phyloP scores from a whole-genome alignment of 2,888 invertebrate species.

The Pammene fasciana region DNA sequence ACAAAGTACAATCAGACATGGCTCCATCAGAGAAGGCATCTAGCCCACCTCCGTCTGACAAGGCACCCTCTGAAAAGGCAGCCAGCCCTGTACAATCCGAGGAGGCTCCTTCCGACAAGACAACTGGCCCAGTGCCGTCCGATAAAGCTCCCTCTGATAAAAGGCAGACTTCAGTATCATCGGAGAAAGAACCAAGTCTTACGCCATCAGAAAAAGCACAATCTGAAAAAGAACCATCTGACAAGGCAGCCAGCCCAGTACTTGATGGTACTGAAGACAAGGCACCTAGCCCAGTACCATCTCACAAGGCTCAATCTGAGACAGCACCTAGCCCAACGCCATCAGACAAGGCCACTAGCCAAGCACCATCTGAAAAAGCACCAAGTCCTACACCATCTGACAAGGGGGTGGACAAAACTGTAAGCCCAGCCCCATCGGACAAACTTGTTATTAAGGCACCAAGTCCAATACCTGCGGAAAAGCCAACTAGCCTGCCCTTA shows the following conservation, averaged over 20 bases:
- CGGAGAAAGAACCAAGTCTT: constrained; percentile 36
- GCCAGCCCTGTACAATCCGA: constrained; percentile 38
- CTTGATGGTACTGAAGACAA: constrained; percentile 27
- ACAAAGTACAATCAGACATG: background rate
- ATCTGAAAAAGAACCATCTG: constrained; percentile 15
- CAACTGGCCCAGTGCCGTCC: background rate
- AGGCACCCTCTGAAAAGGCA: constrained; percentile 8
- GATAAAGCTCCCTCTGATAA: constrained; percentile 1
- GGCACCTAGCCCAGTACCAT: constrained; percentile 31
- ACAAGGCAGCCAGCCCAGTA: constrained; percentile 36
- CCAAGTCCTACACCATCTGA: background rate
- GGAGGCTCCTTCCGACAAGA: constrained; percentile 25
- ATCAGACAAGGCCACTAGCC: constrained; percentile 25
- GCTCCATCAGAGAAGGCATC: constrained; percentile 18
- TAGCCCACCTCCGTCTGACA: background rate
- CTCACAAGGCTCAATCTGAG: constrained; percentile 11
- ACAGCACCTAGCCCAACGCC: constrained; percentile 15
- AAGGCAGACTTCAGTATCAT: background rate
- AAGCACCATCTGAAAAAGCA: constrained; percentile 13
- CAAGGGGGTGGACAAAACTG: too few relatives aligned
- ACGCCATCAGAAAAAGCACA: constrained; percentile 32
- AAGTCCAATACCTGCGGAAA: background rate
- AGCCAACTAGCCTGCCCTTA: constrained; percentile 18
- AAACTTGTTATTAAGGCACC: constrained; percentile 29
- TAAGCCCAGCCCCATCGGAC: constrained; percentile 2